phyloP scores from a whole-genome alignment of 1,140 invertebrate species.

The Sinonovacula constricta region DNA sequence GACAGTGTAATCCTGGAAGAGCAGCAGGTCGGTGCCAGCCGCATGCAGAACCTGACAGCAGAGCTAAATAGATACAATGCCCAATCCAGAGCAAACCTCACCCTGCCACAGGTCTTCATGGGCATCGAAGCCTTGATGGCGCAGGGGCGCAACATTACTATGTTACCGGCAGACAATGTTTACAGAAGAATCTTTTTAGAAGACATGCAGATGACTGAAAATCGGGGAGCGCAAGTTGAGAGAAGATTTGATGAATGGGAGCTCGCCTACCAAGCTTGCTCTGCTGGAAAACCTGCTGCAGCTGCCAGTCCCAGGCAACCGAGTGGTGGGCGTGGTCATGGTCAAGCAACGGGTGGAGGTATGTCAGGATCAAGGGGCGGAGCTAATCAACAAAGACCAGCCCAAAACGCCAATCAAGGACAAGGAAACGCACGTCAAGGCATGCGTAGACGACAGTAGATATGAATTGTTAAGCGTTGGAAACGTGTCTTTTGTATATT shows the following conservation, averaged over 20 bases:
- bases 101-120: background rate
- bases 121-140: background rate
- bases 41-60: background rate
- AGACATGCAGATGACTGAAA: background rate
- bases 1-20: background rate
- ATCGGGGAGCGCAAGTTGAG: background rate
- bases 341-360: no score
- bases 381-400: no score
- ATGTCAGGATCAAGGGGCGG: no score
- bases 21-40: background rate
- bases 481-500: no score
- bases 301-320: no score
- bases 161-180: background rate
- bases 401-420: no score
- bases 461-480: no score
- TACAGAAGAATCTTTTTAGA: background rate
- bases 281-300: no score
- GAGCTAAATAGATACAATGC: background rate
- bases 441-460: no score
- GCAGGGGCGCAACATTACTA: background rate
- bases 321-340: no score
- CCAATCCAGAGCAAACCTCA: background rate
- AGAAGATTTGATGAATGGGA: background rate
- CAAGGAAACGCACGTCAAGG: no score
- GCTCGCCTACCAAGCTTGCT: background rate